Conservation (phyloP, 1,140 invertebrate genomes). For the Drosophila hydei region DNA sequence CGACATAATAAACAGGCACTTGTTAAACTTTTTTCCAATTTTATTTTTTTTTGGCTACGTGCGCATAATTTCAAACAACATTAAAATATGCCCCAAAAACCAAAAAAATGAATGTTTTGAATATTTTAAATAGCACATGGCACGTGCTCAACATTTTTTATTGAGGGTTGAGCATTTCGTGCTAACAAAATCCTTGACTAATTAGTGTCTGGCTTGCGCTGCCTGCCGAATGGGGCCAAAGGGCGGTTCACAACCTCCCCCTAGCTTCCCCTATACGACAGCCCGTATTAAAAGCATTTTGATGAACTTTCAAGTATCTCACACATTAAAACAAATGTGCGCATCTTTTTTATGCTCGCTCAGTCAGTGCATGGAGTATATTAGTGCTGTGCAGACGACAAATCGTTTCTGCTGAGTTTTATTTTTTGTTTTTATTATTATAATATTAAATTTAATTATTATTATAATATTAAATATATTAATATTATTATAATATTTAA, state of each 20-base stretch:
- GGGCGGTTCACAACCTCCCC: slow-evolving; percentile 14
- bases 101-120: slow-evolving; percentile 35
- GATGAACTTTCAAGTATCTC: slow-evolving; percentile 34
- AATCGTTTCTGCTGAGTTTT: slow-evolving; percentile 20
- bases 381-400: too few species aligned
- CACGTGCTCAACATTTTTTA: slow-evolving; percentile 48
- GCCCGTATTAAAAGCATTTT: slow-evolving; percentile 31
- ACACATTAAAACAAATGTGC: slow-evolving; percentile 35
- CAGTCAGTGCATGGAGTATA: too few species aligned
- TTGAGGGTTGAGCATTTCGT: slow-evolving; percentile 22
- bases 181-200: slow-evolving; percentile 62
- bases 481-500: too few species aligned
- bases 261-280: background rate
- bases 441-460: too few species aligned
- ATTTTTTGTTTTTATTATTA: slow-evolving; percentile 19
- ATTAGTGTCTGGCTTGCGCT: slow-evolving; percentile 51
- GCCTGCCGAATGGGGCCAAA: background rate
- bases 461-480: too few species aligned
- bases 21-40: slow-evolving; percentile 21
- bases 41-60: slow-evolving; percentile 37
- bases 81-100: slow-evolving; percentile 3
- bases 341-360: too few species aligned
- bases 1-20: slow-evolving; percentile 23
- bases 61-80: slow-evolving; percentile 51
- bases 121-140: slow-evolving; percentile 50